Percentiles rank a stretch among this genome's conserved stretches.
Conservation (phyloP, 2,113 vertebrate genomes). For the Hemibagrus wyckioides region DNA sequence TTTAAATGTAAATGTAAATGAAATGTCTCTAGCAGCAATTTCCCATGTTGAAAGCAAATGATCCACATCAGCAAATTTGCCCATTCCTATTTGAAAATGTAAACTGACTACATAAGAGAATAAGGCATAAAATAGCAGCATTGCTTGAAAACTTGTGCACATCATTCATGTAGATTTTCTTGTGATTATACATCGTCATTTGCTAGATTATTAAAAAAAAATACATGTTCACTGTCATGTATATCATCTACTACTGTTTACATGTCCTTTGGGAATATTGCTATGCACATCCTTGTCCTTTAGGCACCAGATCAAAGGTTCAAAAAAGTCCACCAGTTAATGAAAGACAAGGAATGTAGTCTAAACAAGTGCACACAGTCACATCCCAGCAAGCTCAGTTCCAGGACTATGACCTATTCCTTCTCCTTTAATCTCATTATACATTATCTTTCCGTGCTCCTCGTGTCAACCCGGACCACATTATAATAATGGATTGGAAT, state of each 20-base stretch:
- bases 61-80: background rate
- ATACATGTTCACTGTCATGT: background rate
- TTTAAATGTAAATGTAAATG: background rate
- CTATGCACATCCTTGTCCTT: background rate
- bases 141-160: background rate
- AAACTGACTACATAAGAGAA: background rate
- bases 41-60: background rate
- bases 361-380: conserved; percentile 35
- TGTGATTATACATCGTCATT: too few species aligned
- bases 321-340: conserved; percentile 29
- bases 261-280: background rate
- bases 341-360: conserved; percentile 23
- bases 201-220: background rate
- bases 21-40: background rate
- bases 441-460: background rate
- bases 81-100: background rate
- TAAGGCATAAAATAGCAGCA: background rate
- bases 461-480: background rate
- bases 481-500: conserved; percentile 17
- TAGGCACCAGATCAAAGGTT: background rate
- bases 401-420: background rate
- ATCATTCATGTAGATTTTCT: background rate
- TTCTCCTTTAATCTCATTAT: background rate
- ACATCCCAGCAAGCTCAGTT: conserved; percentile 26
- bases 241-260: background rate